Conservation (phyloP, 2,113 vertebrate genomes). For the Trachemys scripta region DNA sequence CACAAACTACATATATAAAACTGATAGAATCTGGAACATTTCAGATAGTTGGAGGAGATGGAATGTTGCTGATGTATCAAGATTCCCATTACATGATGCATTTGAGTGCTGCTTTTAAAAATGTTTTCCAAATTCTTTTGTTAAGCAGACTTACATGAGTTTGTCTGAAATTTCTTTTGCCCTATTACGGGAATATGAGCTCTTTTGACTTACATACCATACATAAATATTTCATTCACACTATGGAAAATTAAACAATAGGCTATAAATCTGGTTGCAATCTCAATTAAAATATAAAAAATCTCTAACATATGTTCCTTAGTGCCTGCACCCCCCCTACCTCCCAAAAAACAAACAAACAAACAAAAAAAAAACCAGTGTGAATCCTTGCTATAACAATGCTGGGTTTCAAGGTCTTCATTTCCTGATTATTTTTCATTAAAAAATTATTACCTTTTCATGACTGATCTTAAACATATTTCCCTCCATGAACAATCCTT, state of each 20-base stretch:
- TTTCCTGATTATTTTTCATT: background rate
- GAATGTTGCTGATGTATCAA: background rate
- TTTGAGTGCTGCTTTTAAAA: background rate
- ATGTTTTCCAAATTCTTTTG: background rate
- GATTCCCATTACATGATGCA: background rate
- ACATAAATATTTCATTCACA: background rate
- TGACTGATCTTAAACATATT: background rate
- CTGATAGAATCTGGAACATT: background rate
- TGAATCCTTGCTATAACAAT: background rate
- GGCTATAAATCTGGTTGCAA: background rate
- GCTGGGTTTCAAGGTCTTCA: background rate
- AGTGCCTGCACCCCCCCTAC: background rate
- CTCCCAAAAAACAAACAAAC: background rate
- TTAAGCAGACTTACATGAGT: background rate
- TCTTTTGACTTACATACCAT: background rate
- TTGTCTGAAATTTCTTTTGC: background rate
- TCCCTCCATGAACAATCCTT: background rate
- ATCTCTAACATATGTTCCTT: background rate
- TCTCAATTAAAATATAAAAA: background rate
- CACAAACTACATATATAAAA: background rate
- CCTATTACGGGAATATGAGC: background rate
- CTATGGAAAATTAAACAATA: background rate
- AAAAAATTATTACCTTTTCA: background rate
- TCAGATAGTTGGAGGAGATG: background rate
- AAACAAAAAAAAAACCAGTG: background rate